Evolutionary conservation across 2,113 vertebrate species (phyloP), one percentile per base, ranked within the genome.

Genomic region (Choloepus hoffmanni): DNA sequence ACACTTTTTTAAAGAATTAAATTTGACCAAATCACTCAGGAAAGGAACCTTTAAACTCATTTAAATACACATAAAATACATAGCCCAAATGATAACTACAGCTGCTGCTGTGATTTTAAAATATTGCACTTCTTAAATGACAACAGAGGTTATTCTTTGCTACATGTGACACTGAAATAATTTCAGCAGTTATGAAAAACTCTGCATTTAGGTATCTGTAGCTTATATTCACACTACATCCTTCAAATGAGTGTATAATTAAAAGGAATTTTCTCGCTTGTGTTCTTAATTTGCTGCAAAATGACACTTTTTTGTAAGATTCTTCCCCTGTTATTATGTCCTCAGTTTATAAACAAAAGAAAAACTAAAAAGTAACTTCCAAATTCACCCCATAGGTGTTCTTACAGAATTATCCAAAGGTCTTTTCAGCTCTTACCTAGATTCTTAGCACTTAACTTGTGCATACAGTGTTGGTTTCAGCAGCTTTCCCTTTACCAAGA

Each of bases 271-370:
- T 96, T 82, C 40, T 95, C n/a, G 79, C 19, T 90, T 78, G 2
- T 79, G 55, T 28, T 91, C 62, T 95, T 76, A 89, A 82, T 77
- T 92, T 90, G 7, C 13, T 65, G 7, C 19, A 95, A 90, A 95
- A 45, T 91, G 7, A 55, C 19, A 55, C n/a, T 68, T 70, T 92
- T 67, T 73, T 55, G 9, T 4, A 84, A 88, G 53, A 90, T 24
- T 85, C 15, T 67, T 78, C 24, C 33, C 77, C 43, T 91, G 2
- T 65, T 96, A 50, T 53, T 77, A 36, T n/a, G 58, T 40, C 23
- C 11, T 82, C 63, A 85, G 15, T 2, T 86, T 45, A 95, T 82
- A 85, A 82, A 79, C 62, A 88, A 91, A 60, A 45, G 33, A 65
- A 94, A 92, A 96, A 45, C 23, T 62, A 7, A 30, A 48, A 24